These are phyloP conservation scores for Allophyes oxyacanthae DNA, from an alignment of 2,888 invertebrate genomes.

Conservation along the genomic window DNA sequence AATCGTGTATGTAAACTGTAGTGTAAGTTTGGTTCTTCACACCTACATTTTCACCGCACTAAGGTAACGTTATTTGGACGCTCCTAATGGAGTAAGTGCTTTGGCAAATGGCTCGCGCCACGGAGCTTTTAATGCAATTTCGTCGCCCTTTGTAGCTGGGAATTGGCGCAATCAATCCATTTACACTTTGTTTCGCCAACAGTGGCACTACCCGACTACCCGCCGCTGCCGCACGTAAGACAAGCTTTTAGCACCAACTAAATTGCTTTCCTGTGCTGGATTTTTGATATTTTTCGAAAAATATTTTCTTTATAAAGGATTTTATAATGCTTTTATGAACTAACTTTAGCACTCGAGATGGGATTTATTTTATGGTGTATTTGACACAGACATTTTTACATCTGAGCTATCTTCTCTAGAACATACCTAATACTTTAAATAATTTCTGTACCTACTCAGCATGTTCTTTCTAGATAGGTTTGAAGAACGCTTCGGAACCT, in stretches of 20 bases:
- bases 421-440: no score
- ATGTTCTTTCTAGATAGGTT: no score
- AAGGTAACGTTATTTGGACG: conserved; percentile 86
- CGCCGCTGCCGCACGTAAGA: conserved; percentile 64
- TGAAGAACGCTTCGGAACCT: no score
- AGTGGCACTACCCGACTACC: conserved; percentile 67
- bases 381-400: no score
- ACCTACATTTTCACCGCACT: conserved; percentile 71
- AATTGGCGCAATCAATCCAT: conserved; percentile 90
- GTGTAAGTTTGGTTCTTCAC: conserved; percentile 37
- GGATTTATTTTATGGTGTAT: no score
- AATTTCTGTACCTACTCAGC: no score
- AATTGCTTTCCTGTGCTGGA: conserved; percentile 68
- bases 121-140: conserved; percentile 89
- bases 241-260: conserved; percentile 79
- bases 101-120: conserved; percentile 85
- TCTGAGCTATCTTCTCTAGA: no score
- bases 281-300: conserved; percentile 41
- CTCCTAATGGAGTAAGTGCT: conserved; percentile 88
- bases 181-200: conserved; percentile 90
- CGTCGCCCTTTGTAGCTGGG: conserved; percentile 84
- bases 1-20: conserved; percentile 6
- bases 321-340: not conserved
- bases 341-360: not conserved
- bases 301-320: conserved; percentile 3